Conservation (phyloP, 2,888 invertebrate species). For the Atrina japonica region DNA sequence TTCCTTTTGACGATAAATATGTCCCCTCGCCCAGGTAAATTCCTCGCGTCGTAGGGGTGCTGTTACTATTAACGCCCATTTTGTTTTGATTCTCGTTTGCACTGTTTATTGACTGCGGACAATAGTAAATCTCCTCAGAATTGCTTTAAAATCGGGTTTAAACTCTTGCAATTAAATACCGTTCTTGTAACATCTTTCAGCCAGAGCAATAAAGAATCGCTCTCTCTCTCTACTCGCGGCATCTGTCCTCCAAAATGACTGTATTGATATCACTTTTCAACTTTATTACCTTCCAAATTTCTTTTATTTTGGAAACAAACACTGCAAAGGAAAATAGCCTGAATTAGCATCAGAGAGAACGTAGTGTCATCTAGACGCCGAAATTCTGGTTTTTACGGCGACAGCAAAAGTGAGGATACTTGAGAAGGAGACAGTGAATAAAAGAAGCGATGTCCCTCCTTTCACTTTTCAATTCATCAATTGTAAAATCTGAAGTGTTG, state of each 20-base stretch:
- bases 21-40: too few relatives aligned
- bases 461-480: slow-evolving; percentile 23
- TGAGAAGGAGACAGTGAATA: slow-evolving; percentile 29
- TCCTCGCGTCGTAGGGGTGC: too few relatives aligned
- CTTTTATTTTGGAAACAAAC: slow-evolving; percentile 12
- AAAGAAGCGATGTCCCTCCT: slow-evolving; percentile 15
- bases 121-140: too few relatives aligned
- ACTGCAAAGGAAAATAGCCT: slow-evolving; percentile 23
- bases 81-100: too few relatives aligned
- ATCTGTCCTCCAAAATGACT: slow-evolving; percentile 21
- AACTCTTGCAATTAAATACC: too few relatives aligned
- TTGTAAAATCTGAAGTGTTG: slow-evolving; percentile 9
- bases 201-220: too few relatives aligned
- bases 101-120: too few relatives aligned
- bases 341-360: slow-evolving; percentile 24
- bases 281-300: slow-evolving; percentile 36
- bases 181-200: too few relatives aligned
- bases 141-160: too few relatives aligned
- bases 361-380: slow-evolving; percentile 32
- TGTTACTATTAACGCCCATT: too few relatives aligned
- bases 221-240: slow-evolving; percentile 2
- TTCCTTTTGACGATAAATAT: too few relatives aligned
- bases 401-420: slow-evolving; percentile 36
- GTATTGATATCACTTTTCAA: slow-evolving; percentile 39
- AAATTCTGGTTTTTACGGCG: slow-evolving; percentile 35